Base-by-base conservation (phyloP, 2,113 vertebrate genomes). In the Muntiacus muntjak region DNA sequence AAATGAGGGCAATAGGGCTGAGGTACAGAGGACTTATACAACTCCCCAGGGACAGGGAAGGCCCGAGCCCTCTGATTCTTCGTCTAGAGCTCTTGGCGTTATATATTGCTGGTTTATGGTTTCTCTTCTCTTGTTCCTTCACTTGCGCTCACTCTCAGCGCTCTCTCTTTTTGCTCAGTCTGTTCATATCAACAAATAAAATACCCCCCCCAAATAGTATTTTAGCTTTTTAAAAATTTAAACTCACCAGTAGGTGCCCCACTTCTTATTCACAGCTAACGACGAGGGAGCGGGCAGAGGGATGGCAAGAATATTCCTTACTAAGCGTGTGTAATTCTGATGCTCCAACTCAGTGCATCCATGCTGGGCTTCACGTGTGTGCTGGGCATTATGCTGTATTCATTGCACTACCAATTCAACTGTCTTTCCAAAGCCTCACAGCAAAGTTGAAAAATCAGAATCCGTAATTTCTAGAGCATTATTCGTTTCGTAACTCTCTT, bases 221-320 rank as follows among this genome's bases (percentile, higher is more conserved):
- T 71, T 71, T 87, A 17, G 45, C 60, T 47, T 60, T 89, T 74
- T 52, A 81, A 89, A 93, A 47, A 84, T 40, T 43, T 85, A 85
- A 88, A 52, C n/a, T 91, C 13, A 28, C 36, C 36, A 43, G n/a
- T 16, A 16, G 21, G 1, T 25, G 28, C 25, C 33, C 15, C 23
- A 2, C 60, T 76, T 87, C 60, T 47, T 52, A 43, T 25, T 58
- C 25, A 13, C 4, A 91, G 47, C 15, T 89, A 74, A n/a, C 25
- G 12, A 9, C 3, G 2, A 21, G 21, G 6, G 6, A 17, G 9
- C 1, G 12, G 3, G 4, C 15, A 5, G 25, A 11, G 5, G 13
- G 47, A 9, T 11, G 1, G 21, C 62, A 67, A 84, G 36, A 60
- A 52, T 50, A 47, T 47, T 84, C n/a, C 14, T 60, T n/a, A 54